Percentiles rank a stretch among this genome's conserved stretches.
These are phyloP conservation scores for Hirtodrosophila trivittata DNA, from an alignment of 2,888 invertebrate species.

Conservation along the genomic window DNA sequence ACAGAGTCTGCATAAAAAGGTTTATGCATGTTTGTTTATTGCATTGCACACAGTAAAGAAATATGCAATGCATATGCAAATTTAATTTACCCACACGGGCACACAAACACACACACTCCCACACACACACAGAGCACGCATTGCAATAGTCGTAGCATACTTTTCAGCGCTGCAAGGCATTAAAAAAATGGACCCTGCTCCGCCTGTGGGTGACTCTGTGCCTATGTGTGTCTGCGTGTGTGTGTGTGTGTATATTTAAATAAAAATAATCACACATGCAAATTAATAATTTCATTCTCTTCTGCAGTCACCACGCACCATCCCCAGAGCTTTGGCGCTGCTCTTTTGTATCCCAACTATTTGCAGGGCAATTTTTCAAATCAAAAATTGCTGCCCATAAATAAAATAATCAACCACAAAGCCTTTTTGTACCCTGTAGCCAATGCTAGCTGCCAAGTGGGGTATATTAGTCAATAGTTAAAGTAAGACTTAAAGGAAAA, in stretches of 20 bases:
- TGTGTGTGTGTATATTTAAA: slow-evolving; percentile 49
- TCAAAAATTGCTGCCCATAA: slow-evolving; percentile 65
- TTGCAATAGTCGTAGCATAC: slow-evolving; percentile 59
- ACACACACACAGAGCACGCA: slow-evolving; percentile 1
- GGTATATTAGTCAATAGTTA: no score
- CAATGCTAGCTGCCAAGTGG: neutral
- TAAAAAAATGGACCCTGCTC: slow-evolving; percentile 53
- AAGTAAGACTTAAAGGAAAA: no score
- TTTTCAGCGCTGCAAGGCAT: slow-evolving; percentile 63
- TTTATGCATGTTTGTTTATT: slow-evolving; percentile 49
- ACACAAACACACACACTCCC: slow-evolving; percentile 4
- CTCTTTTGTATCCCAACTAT: slow-evolving; percentile 21
- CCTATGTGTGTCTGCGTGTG: slow-evolving; percentile 16
- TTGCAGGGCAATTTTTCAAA: slow-evolving; percentile 36
- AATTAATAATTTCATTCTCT: slow-evolving; percentile 78
- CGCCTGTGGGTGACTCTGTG: slow-evolving; percentile 5
- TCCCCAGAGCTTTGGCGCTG: no score
- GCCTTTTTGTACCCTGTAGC: slow-evolving; percentile 13
- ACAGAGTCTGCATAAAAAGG: slow-evolving; percentile 27
- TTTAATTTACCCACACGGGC: slow-evolving; percentile 63
- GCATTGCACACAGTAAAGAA: slow-evolving; percentile 58
- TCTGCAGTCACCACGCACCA: slow-evolving; percentile 20
- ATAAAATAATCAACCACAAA: slow-evolving; percentile 56
- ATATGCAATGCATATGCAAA: slow-evolving; percentile 69
- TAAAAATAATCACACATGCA: slow-evolving; percentile 81